Conservation (phyloP, 2,797 vertebrate species). For the Poeciliopsis gracilis region DNA sequence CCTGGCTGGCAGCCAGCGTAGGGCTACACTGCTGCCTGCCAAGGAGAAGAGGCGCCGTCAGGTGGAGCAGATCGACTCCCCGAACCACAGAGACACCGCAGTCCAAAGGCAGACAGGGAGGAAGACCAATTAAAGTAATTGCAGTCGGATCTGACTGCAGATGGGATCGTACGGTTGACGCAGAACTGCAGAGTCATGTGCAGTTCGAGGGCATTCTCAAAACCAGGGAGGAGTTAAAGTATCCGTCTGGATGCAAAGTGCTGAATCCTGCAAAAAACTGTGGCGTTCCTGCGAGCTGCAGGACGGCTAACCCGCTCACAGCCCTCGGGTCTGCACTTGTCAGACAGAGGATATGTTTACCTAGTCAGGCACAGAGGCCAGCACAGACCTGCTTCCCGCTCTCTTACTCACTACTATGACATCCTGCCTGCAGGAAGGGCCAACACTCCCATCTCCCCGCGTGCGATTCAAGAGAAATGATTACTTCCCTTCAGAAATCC, state of each 20-base stretch:
- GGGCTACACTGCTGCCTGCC: slow-evolving; percentile 76
- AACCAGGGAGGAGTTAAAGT: slow-evolving; percentile 27
- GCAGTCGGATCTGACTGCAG: slow-evolving; percentile 62
- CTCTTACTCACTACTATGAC: slow-evolving; percentile 77
- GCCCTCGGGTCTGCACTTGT: slow-evolving; percentile 77
- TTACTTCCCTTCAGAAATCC: slow-evolving; percentile 57
- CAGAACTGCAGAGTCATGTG: slow-evolving; percentile 36
- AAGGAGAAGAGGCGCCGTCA: slow-evolving; percentile 78
- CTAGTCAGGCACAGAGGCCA: slow-evolving; percentile 63
- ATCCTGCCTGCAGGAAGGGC: slow-evolving; percentile 73
- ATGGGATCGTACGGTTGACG: slow-evolving; percentile 54
- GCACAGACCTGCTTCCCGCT: slow-evolving; percentile 75
- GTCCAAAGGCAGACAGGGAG: slow-evolving; percentile 59
- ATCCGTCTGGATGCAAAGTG: slow-evolving; percentile 41
- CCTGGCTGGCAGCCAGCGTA: slow-evolving; percentile 77
- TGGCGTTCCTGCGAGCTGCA: slow-evolving; percentile 17
- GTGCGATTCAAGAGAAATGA: slow-evolving; percentile 55
- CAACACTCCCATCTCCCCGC: slow-evolving; percentile 63
- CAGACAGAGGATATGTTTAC: slow-evolving; percentile 77
- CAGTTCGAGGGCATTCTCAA: slow-evolving; percentile 30
- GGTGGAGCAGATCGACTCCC: slow-evolving; percentile 77
- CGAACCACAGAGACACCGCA: slow-evolving; percentile 73
- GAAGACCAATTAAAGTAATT: slow-evolving; percentile 70
- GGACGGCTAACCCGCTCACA: slow-evolving; percentile 48
- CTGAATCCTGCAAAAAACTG: slow-evolving; percentile 34